Evolutionary conservation across 2,113 vertebrate genomes (phyloP).

Genomic region (Chaetodon trifascialis): DNA sequence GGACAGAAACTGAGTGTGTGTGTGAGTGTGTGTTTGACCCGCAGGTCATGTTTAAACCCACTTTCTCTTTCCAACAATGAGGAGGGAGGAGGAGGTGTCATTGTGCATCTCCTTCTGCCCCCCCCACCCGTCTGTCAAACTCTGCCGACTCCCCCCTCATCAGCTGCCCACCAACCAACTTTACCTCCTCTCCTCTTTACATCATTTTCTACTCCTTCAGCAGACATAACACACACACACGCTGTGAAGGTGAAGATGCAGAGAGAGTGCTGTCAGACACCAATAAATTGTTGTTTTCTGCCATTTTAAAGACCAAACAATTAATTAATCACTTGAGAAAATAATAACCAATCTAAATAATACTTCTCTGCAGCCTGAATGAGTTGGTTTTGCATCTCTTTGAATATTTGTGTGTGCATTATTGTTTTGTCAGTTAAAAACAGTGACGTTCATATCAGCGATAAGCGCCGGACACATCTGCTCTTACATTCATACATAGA

Average conservation of each 20-base stretch:
- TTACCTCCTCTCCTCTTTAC: conserved; percentile 17
- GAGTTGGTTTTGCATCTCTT: background rate
- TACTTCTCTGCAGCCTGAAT: background rate
- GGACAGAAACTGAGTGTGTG: conserved; percentile 25
- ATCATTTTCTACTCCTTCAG: background rate
- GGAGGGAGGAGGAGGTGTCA: conserved; percentile 60
- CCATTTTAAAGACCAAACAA: background rate
- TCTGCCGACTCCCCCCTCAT: conserved; percentile 36
- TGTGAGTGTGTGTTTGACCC: conserved; percentile 60
- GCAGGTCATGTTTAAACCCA: conserved; percentile 72
- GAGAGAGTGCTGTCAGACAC: no score
- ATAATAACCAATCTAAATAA: background rate
- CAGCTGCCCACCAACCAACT: conserved; percentile 24
- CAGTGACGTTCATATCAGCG: background rate
- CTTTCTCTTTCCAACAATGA: conserved; percentile 69
- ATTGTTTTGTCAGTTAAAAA: conserved; percentile 9
- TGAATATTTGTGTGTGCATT: background rate
- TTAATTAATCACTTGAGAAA: background rate
- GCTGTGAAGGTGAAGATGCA: background rate
- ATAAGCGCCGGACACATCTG: conserved; percentile 33
- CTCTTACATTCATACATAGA: background rate
- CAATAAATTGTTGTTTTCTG: background rate
- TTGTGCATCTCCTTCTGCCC: conserved; percentile 29
- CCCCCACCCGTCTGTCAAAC: conserved; percentile 49
- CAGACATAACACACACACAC: conserved; percentile 30